These are phyloP conservation scores for Limosa lapponica DNA, from an alignment of 2,797 vertebrate genomes.

Conservation along the genomic window DNA sequence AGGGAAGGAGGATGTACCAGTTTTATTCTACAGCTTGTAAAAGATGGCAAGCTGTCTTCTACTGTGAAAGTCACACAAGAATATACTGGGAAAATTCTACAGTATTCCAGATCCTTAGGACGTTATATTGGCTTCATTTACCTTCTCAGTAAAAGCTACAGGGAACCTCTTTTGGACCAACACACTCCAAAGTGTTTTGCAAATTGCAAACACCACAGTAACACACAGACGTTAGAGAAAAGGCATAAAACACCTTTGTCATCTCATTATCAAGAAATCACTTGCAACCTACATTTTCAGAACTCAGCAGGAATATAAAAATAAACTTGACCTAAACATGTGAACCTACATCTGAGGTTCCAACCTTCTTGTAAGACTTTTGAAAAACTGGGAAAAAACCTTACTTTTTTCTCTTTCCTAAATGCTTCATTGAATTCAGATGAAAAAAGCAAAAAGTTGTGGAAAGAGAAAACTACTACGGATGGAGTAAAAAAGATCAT, in stretches of 20 bases:
- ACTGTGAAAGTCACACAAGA: background rate
- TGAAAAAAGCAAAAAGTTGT: background rate
- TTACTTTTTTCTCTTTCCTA: background rate
- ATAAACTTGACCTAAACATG: background rate
- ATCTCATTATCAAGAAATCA: background rate
- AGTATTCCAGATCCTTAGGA: background rate
- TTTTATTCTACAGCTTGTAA: background rate
- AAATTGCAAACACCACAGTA: background rate
- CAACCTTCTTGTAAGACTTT: background rate
- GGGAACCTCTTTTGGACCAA: background rate
- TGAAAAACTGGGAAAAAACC: background rate
- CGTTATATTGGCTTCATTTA: rapidly evolving
- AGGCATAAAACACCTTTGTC: background rate
- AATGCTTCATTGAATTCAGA: background rate
- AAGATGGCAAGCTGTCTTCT: background rate
- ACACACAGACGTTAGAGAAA: background rate
- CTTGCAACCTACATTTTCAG: background rate
- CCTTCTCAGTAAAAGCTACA: background rate
- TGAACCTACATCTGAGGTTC: background rate
- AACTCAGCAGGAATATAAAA: background rate
- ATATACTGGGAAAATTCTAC: background rate
- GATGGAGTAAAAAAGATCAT: background rate
- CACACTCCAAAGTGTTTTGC: background rate
- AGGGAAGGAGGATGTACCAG: background rate
- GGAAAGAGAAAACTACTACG: background rate